Base-by-base conservation (phyloP, 2,888 invertebrate species). In the Drosophila mimica region DNA sequence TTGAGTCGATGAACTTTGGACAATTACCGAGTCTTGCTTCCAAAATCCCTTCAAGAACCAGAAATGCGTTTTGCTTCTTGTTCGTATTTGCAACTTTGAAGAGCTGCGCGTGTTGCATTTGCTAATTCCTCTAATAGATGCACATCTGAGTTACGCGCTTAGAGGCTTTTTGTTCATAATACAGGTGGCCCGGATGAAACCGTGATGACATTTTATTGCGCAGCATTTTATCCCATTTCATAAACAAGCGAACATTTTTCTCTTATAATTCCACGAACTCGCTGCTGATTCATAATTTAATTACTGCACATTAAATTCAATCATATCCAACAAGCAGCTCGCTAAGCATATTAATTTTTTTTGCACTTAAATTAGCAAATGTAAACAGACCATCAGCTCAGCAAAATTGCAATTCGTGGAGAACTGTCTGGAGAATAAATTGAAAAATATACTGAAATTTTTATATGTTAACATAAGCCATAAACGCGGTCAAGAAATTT, bases 121-220 rank as follows among this genome's bases (percentile, higher is more conserved):
- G 15, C 25, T 33, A 46, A 53, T 28, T 25, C 38, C 36, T n/a
- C 17, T 43, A 62, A 43, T 67, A 51, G 33, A 7, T 72, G 58
- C 74, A 46, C 43, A 30, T 52, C 34, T 31, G 43, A 28, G 52
- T 25, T n/a, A 36, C 7, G 30, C 40, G 52, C 7, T 40, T 68
- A 64, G 56, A 48, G 60, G 56, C 57, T 75, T 69, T 43, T 34
- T 43, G 49, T 58, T 48, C 57, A 49, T 48, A 62, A 58, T 17
- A 20, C 46, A 28, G 58, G 33, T 48, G 40, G 7, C 15, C 6
- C 38, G 8, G 7, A n/a, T 56, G 51, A n/a, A 36, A 2, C 28
- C 51, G 20, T 46, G 30, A 5, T n/a, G 11, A 20, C 30, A 60
- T 51, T 52, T 75, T 65, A 54, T 69, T 57, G 60, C 57, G 61